Evolutionary conservation across 2,113 vertebrate genomes (phyloP), one percentile per base, ranked within the genome.

Genomic region (Cheilinus undulatus): DNA sequence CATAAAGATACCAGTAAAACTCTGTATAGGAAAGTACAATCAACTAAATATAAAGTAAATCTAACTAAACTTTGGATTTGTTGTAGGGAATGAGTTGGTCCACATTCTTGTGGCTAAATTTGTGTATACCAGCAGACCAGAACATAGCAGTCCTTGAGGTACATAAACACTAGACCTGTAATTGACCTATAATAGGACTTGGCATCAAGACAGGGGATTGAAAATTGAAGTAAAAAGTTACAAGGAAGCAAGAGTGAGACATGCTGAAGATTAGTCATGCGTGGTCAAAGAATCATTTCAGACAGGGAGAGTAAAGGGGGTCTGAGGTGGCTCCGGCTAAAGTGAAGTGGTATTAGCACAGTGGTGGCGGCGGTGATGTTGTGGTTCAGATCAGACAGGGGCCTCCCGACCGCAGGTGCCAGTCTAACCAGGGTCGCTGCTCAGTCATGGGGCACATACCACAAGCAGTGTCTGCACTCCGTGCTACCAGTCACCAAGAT

Each of bases 331-430:
- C 84, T 82, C 74, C 69, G 28, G 81, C 60, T 87, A 8, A 43
- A 76, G 26, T 1, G 26, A 34, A 45, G 62, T 27, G 0, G 56
- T 43, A 77, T 78, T 74, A 78, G 60, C 27, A 22, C 2, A 52
- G 78, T 61, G 85, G 82, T 43, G 64, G 70, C 32, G 20, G 80
- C 3, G 73, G 83, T 69, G 79, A 61, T 89, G 88, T 86, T 40
- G 87, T 66, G 87, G 88, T 74, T 57, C 23, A 34, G 53, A 75
- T 62, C 73, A 83, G 88, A 87, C 85, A 0, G 70, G n/a, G 78
- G 73, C 70, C 85, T 77, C 69, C 50, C 75, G 40, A 78, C 90
- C 88, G 4, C 90, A 71, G 84, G 86, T 89, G 87, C 90, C 88
- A 84, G 85, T 69, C 64, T 61, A 85, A 85, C 73, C 60, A 14